Conservation (phyloP, 92 coral and sea anemone genomes). For the Pocillopora grandis region DNA sequence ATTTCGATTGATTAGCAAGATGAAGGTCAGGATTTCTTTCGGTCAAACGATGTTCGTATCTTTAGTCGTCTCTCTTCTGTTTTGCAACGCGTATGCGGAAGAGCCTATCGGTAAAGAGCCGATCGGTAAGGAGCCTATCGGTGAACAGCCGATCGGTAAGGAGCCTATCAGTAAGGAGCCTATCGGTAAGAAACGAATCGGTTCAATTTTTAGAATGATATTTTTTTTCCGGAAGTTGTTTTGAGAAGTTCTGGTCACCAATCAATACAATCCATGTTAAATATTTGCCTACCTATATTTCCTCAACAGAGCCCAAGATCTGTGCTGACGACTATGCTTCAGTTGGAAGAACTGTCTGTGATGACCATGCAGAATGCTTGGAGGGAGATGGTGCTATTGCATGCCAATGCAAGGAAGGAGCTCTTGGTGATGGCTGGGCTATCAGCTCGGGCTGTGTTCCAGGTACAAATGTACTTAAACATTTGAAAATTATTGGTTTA, state of each 20-base stretch:
- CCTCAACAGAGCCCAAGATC: background rate
- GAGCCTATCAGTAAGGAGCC: no score
- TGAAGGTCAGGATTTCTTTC: background rate
- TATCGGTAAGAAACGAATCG: no score
- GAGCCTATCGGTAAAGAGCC: no score
- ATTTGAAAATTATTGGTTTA: no score
- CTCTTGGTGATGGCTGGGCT: conserved; percentile 13
- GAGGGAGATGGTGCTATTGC: background rate
- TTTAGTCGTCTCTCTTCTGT: conserved; percentile 1
- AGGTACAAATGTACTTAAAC: background rate
- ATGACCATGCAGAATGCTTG: background rate
- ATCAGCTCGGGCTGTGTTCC: background rate
- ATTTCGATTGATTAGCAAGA: background rate
- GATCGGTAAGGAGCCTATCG: no score
- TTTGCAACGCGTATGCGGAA: background rate
- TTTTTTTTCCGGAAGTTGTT: no score
- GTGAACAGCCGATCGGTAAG: no score
- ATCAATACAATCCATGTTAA: no score
- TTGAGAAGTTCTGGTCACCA: no score
- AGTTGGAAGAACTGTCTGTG: background rate
- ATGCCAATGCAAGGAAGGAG: background rate
- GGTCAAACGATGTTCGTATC: background rate
- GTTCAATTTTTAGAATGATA: no score
- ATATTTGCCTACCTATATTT: background rate
- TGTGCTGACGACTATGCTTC: background rate